phyloP scores from a whole-genome alignment of 2,888 invertebrate genomes.

The Leptinotarsa rubiginosa region DNA sequence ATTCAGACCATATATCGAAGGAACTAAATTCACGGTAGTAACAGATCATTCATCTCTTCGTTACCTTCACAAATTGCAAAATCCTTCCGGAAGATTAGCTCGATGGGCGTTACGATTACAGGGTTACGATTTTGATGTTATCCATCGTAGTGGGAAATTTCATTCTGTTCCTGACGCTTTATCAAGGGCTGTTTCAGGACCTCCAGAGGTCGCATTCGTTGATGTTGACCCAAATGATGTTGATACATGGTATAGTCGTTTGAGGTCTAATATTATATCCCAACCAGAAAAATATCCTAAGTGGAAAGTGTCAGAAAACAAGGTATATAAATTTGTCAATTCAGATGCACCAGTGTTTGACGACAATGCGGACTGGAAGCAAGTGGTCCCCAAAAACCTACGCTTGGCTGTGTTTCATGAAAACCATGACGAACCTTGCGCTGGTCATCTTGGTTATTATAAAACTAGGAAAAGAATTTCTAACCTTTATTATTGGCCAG shows the following conservation, averaged over 20 bases:
- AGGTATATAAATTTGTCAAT: conserved; percentile 13
- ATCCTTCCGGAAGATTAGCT: conserved; percentile 36
- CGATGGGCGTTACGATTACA: no score
- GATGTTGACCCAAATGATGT: conserved; percentile 18
- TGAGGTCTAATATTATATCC: conserved; percentile 21
- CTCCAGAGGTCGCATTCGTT: conserved; percentile 5
- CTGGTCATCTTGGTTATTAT: conserved; percentile 32
- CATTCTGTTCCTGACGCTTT: conserved; percentile 32
- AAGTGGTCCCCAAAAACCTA: conserved; percentile 27
- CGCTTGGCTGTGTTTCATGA: conserved; percentile 18
- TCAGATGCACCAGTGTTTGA: not conserved
- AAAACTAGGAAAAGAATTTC: conserved; percentile 30
- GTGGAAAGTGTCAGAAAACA: no score
- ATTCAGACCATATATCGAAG: conserved; percentile 47
- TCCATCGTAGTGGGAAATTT: conserved; percentile 28
- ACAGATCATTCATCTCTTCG: conserved; percentile 45
- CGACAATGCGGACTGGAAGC: not conserved
- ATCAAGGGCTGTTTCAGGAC: conserved; percentile 16
- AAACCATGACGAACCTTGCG: conserved; percentile 28
- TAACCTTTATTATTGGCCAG: no score
- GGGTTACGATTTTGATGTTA: no score
- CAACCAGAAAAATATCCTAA: conserved; percentile 39
- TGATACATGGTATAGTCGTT: no score
- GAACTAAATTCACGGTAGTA: conserved; percentile 41
- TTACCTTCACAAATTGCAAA: conserved; percentile 41